Evolutionary conservation across 2,888 invertebrate species (phyloP), one percentile per base, ranked within the genome.

Genomic region (Teinopalpus imperialis): DNA sequence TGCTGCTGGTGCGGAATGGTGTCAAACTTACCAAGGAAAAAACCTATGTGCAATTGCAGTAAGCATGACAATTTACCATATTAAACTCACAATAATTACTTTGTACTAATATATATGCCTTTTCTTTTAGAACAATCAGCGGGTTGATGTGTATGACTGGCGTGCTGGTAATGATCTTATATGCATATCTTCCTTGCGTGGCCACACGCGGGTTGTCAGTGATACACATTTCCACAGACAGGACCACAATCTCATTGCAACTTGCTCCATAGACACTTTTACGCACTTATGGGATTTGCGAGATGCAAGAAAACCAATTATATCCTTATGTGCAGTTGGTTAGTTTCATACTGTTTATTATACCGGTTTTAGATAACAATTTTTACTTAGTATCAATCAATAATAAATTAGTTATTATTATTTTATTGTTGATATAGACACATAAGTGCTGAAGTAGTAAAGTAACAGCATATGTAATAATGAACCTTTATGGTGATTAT

Each of bases 271-370:
- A 41, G 98, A 98, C 71, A 96, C 97, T 26, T 97, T 94, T 66
- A 97, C 97, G 23, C 95, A 97, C 72, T 91, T 98, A 44, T 98
- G 98, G 98, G 98, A 98, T 71, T 90, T 97, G 37, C 85, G 97
- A 60, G 97, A 97, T 80, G 90, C 94, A 4, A 91, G 95, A 50
- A 93, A 94, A 73, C 98, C 98, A 9, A 91, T 93, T 7, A 78
- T 95, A 31, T 96, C 97, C 2, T 81, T 98, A 21, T 96, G 96
- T 62, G 96, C 97, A 57, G 95, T 98, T 63, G 95, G 96, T 94
- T 86, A 90, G 85, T 63, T 27, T 8, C 23, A n/a, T 13, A 24
- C 13, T 13, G 7, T 9, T 8, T 35, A 16, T 16, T 30, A 32
- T 26, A n/a, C n/a, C n/a, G n/a, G n/a, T n/a, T n/a, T n/a, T n/a